Evolutionary conservation across 2,888 invertebrate genomes (phyloP), one percentile per base, ranked within the genome.

Genomic region (Octonoba sinensis): DNA sequence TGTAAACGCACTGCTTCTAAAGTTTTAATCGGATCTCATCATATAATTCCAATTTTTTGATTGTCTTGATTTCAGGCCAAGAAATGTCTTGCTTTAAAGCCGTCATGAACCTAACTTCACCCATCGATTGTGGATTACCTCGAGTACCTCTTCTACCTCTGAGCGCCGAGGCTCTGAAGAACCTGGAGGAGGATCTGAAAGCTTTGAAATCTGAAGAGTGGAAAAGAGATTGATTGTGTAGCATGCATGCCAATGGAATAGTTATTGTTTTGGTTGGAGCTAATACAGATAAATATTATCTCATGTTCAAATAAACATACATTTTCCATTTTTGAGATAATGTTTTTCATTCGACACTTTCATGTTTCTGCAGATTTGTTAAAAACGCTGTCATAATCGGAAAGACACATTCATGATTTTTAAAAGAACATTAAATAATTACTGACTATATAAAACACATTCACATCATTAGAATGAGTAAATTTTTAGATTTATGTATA

Each of bases 111-210:
- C 44, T 77, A 12, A 3, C 69, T 1, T 64, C 73, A 11, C 83
- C 83, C 18, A 6, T 83, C 1, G 65, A 83, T 54, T 72, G 77
- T 12, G 83, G 83, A 6, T n/a, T n/a, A 11, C 77, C 83, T 12
- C 24, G 83, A n/a, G 56, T 72, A 6, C 83, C 83, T 3, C 46
- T 83, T 47, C 71, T 82, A 46, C 76, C 82, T 12, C 44, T 82
- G 13, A 66, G 66, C 44, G 15, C 60, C 0, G 57, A 76, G 11
- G 76, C 59, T 51, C 20, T 76, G 46, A 27, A 27, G 16, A 64
- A 66, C 1, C 66, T 82, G 22, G 67, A 76, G 51, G 59, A 71
- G 60, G 76, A 82, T 56, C 60, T 82, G 18, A 66, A 82, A 15
- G 36, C n/a, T n/a, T 44, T 82, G 46, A 64, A 66, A 18, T 27